phyloP scores from a whole-genome alignment of 1,140 invertebrate genomes.

The Dinoponera quadriceps region DNA sequence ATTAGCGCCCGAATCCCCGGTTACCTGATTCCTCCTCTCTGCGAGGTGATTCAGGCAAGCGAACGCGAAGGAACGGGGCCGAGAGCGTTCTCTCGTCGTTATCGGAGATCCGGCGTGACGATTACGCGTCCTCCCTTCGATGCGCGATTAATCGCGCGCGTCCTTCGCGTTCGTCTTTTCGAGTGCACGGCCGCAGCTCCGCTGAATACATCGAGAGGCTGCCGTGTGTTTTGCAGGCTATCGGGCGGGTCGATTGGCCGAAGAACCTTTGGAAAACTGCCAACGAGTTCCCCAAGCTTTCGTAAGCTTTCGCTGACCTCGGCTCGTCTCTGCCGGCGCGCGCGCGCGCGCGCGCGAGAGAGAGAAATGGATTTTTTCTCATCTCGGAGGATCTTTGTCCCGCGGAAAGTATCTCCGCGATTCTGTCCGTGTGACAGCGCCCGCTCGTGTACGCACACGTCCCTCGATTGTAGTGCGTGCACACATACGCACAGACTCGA shows the following conservation, averaged over 20 bases:
- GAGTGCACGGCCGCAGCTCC: conserved; percentile 1
- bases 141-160: conserved; percentile 26
- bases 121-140: neutral
- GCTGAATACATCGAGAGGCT: conserved; percentile 34
- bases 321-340: conserved; percentile 53
- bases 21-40: too few relatives aligned
- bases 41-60: too few relatives aligned
- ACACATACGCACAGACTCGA: conserved; percentile 6
- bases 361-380: conserved; percentile 67
- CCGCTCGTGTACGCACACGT: neutral
- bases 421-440: conserved; percentile 36
- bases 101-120: neutral
- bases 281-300: conserved; percentile 53
- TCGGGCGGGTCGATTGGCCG: conserved; percentile 63
- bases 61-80: too few relatives aligned
- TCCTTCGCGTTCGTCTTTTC: neutral
- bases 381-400: conserved; percentile 46
- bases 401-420: conserved; percentile 26
- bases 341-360: too few relatives aligned
- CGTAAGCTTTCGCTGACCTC: conserved; percentile 69
- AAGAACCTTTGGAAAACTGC: conserved; percentile 65
- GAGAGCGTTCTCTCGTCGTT: neutral
- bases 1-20: too few relatives aligned
- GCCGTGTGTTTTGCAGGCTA: conserved; percentile 67
- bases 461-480: too few relatives aligned